phyloP scores from a whole-genome alignment of 2,888 invertebrate genomes.

The Mesoligia furuncula region DNA sequence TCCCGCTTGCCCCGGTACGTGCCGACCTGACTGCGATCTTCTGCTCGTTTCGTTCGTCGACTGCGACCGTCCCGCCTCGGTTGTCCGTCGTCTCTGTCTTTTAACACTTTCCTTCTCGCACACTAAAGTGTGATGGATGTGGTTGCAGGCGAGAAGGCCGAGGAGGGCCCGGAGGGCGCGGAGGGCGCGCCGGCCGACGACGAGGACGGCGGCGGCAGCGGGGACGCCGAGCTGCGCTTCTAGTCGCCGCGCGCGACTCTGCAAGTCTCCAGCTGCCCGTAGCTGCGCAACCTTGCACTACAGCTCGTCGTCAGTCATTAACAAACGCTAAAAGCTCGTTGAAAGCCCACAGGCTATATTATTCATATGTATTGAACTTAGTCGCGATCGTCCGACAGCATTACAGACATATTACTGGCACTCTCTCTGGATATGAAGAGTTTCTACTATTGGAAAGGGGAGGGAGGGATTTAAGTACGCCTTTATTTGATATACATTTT shows the following conservation, averaged over 20 bases:
- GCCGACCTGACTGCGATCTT: background rate
- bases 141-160: constrained; percentile 38
- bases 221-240: constrained; percentile 89
- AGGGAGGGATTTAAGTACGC: background rate
- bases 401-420: background rate
- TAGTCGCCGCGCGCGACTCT: constrained; percentile 38
- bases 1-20: constrained; percentile 72
- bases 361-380: background rate
- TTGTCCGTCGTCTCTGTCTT: background rate
- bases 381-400: background rate
- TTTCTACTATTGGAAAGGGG: background rate
- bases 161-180: constrained; percentile 86
- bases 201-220: constrained; percentile 93
- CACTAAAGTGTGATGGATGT: background rate
- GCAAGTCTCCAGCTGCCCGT: background rate
- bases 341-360: constrained; percentile 14
- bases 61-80: background rate
- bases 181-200: constrained; percentile 91
- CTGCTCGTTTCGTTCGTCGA: background rate
- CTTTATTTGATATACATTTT: background rate
- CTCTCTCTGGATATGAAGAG: background rate
- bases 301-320: background rate
- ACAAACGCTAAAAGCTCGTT: background rate
- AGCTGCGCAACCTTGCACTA: background rate
- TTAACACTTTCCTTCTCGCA: background rate